Conservation (phyloP, 2,888 invertebrate genomes). For the Achlya flavicornis region DNA sequence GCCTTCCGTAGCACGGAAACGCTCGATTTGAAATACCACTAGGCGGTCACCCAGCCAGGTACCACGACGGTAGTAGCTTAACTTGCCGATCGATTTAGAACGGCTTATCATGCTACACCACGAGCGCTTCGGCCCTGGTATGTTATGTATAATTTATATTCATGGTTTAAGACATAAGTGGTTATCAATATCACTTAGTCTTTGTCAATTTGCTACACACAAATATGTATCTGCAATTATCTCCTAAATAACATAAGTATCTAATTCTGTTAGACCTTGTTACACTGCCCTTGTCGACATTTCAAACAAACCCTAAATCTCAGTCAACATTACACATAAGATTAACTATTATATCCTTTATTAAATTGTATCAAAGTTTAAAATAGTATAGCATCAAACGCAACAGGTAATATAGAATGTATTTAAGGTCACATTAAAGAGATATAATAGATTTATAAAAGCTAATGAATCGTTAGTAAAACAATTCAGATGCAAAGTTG, state of each 20-base stretch:
- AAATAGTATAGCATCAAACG: neutral
- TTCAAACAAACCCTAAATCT: neutral
- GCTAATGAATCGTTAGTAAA: conserved; percentile 1
- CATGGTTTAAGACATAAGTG: too few relatives aligned
- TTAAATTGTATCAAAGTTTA: neutral
- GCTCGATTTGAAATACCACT: too few relatives aligned
- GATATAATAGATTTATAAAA: neutral
- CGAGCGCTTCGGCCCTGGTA: too few relatives aligned
- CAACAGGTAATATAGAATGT: neutral
- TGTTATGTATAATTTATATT: too few relatives aligned
- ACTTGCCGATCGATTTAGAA: too few relatives aligned
- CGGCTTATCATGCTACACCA: too few relatives aligned
- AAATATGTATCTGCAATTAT: neutral
- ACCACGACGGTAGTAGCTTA: too few relatives aligned
- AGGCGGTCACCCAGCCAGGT: too few relatives aligned
- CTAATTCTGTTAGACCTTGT: neutral
- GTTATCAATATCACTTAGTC: too few relatives aligned
- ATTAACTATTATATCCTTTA: conserved; percentile 1
- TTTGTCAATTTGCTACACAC: neutral
- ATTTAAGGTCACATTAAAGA: neutral
- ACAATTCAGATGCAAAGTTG: neutral
- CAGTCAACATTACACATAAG: neutral
- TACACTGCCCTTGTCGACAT: neutral
- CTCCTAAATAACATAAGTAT: neutral
- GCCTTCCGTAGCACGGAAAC: too few relatives aligned